Conservation (phyloP, 2,113 vertebrate species). For the Barnardius zonarius region DNA sequence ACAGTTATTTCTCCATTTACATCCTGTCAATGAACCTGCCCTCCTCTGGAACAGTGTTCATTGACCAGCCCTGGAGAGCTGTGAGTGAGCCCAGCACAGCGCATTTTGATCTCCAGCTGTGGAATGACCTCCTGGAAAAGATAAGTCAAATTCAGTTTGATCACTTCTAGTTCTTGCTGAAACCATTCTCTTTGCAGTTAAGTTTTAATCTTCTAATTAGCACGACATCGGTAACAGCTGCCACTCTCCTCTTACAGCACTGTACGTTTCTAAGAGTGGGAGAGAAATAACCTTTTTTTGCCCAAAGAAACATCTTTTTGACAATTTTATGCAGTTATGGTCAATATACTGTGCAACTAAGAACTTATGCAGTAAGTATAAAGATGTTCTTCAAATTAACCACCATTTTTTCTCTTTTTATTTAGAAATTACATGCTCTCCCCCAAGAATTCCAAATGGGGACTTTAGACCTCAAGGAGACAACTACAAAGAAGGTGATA, state of each 20-base stretch:
- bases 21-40: not conserved
- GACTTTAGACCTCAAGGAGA: not conserved
- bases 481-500: not conserved
- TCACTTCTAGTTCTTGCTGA: not conserved
- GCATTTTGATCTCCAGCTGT: not conserved
- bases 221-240: not conserved
- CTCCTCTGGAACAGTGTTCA: not conserved
- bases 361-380: not conserved
- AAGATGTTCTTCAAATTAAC: not conserved
- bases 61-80: not conserved
- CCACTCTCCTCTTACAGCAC: not conserved
- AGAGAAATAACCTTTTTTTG: not conserved
- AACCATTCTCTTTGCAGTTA: not conserved
- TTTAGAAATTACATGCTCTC: conserved; percentile 51
- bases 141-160: not conserved
- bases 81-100: not conserved
- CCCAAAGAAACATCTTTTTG: not conserved
- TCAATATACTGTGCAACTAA: not conserved
- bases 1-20: not conserved
- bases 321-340: not conserved
- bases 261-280: not conserved
- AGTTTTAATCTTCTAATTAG: not conserved
- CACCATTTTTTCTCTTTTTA: not conserved
- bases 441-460: conserved; percentile 57
- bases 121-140: not conserved